Base-by-base conservation (phyloP, 2,113 vertebrate genomes). In the Chamaetylas fuelleborni region DNA sequence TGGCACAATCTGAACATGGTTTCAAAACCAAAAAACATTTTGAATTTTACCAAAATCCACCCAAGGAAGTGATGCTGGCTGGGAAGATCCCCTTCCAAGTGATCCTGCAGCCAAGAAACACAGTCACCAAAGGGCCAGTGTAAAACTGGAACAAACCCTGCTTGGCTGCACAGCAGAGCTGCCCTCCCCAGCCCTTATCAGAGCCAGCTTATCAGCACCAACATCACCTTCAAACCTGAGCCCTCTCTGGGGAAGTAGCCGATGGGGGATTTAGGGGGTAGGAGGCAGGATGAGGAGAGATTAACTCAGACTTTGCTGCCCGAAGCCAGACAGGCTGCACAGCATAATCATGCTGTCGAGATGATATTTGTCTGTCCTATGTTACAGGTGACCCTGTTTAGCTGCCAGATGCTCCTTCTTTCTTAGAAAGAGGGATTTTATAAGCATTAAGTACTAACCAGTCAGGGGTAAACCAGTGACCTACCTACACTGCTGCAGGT, bases 361-460 rank as follows among this genome's bases (percentile, higher is more conserved):
- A 50, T 5, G 11, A 54, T 74, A 36, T 78, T 83, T 43, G 70
- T 47, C 90, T 81, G 82, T 66, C 94, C 91, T 84, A 60, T 92
- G 91, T 93, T 89, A 94, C 77, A 90, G 69, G 92, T 90, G 86
- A 92, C 86, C 61, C 86, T 83, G 90, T 86, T 88, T 81, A 71
- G 85, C 85, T 90, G 87, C 62, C 61, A 69, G 71, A 71, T 62
- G 84, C 60, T 76, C 48, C 83, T 51, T 92, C 43, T 79, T 51
- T 73, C 25, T 86, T n/a, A 71, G 26, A 64, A 28, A 71, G 77
- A 17, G 56, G 77, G 86, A 94, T 94, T 93, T 94, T 48, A 73
- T 40, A 13, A 47, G 90, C 64, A 74, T 94, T 93, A 92, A 94
- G 53, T 18, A 86, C 43, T 28, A 84, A 77, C 48, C 33, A 0